Percentiles rank a stretch among this genome's conserved stretches.
phyloP scores from a whole-genome alignment of 2,888 invertebrate genomes.

The Limnephilus lunatus region DNA sequence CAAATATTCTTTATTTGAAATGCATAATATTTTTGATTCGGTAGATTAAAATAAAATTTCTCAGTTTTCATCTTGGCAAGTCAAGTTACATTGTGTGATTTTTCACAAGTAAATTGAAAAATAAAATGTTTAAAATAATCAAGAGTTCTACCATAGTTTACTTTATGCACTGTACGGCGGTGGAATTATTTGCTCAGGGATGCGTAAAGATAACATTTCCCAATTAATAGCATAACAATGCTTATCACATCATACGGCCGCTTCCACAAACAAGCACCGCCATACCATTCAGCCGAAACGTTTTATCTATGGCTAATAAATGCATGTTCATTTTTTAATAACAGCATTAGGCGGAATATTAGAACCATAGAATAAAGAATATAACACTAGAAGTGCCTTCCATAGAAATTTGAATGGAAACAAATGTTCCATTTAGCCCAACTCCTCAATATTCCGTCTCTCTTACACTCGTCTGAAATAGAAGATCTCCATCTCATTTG shows the following conservation, averaged over 20 bases:
- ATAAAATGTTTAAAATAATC: background rate
- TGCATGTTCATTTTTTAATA: background rate
- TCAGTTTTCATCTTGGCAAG: no score
- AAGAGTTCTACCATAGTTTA: background rate
- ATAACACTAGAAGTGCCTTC: no score
- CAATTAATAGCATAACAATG: slow-evolving; percentile 31
- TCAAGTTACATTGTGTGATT: no score
- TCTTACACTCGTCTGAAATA: no score
- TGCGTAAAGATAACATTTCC: slow-evolving; percentile 40
- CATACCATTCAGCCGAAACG: background rate
- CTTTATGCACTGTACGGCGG: background rate
- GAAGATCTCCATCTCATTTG: no score
- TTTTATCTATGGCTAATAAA: slow-evolving; percentile 2
- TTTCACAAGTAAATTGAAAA: background rate
- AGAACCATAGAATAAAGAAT: background rate
- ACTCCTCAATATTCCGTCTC: no score
- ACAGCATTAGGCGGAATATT: background rate
- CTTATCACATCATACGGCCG: slow-evolving; percentile 9
- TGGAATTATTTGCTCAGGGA: slow-evolving; percentile 1
- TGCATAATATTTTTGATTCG: no score
- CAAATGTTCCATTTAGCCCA: no score
- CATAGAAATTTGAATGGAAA: no score
- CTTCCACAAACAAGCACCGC: background rate
- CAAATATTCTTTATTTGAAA: no score
- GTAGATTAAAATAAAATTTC: no score